Evolutionary conservation across 1,140 invertebrate genomes (phyloP), one percentile per base, ranked within the genome.

Genomic region (Trialeurodes vaporariorum): DNA sequence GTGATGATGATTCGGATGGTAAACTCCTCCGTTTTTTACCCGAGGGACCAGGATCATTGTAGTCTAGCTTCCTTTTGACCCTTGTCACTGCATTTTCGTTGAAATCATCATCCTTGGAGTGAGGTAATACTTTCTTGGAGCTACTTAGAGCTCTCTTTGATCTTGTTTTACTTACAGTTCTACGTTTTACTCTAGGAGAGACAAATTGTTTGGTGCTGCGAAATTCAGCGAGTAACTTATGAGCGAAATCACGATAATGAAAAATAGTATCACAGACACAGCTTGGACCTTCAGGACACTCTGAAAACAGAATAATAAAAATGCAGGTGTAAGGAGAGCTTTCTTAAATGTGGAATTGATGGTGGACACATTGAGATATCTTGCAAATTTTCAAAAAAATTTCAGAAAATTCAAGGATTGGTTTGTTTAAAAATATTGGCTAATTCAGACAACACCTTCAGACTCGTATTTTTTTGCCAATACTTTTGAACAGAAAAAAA

Each of bases 241-340:
- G 72, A 1, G 65, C 58, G 61, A 59, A 73, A 27, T 73, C 72
- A 59, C 72, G 67, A 61, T 70, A 73, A 58, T 73, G 72, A 34
- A 69, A 69, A 25, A 73, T 63, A 63, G 63, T 70, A 21, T 64
- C 59, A 65, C 40, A 70, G 1, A 65, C 24, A 64, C 72, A 73
- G 0, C 64, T n/a, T 17, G 61, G 61, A 2, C 72, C 72, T n/a
- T 40, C 23, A 13, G 59, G 66, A 67, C 72, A 73, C 64, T 73
- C 72, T 72, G 67, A 63, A 72, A 72, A 64, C n/a, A n/a, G n/a
- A n/a, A n/a, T n/a, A n/a, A n/a, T n/a, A n/a, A n/a, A n/a, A n/a
- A n/a, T n/a, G n/a, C n/a, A n/a, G n/a, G n/a, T n/a, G n/a, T n/a
- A n/a, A n/a, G n/a, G n/a, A n/a, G n/a, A n/a, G n/a, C n/a, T n/a